Evolutionary conservation across 2,797 vertebrate genomes (phyloP).

Genomic region (Coracias cyanogaster): DNA sequence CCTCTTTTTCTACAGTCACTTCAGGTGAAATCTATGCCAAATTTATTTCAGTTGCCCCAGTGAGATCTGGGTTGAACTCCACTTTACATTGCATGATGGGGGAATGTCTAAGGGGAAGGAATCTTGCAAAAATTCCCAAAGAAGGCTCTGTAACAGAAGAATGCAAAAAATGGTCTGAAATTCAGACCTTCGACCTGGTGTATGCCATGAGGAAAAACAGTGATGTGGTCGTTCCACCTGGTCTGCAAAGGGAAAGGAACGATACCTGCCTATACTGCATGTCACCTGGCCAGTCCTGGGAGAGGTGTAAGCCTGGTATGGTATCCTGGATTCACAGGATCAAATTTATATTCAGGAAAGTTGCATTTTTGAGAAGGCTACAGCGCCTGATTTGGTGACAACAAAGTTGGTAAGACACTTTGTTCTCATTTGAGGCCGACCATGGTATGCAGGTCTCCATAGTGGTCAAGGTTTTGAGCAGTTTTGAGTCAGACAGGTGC

Average conservation of each 20-base stretch:
- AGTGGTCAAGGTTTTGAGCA: too few species aligned
- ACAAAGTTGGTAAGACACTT: too few species aligned
- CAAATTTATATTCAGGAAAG: too few species aligned
- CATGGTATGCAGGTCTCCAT: too few species aligned
- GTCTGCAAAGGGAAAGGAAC: neutral
- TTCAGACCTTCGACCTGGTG: neutral
- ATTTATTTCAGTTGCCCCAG: neutral
- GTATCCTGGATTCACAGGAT: too few species aligned
- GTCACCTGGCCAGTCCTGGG: neutral
- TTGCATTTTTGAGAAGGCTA: too few species aligned
- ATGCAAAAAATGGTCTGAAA: neutral
- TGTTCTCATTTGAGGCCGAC: too few species aligned
- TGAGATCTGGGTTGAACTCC: neutral
- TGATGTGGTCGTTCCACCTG: rapidly evolving
- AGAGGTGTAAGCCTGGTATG: neutral
- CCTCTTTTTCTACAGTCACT: neutral
- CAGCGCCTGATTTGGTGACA: too few species aligned
- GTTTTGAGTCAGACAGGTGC: too few species aligned
- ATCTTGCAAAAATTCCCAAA: neutral
- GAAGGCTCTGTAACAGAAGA: neutral
- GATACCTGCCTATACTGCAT: neutral
- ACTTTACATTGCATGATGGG: neutral
- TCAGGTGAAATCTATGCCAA: neutral
- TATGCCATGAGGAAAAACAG: rapidly evolving
- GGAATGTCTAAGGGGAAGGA: neutral